Base-by-base conservation (phyloP, 2,888 invertebrate genomes). In the Andricus curvator region DNA sequence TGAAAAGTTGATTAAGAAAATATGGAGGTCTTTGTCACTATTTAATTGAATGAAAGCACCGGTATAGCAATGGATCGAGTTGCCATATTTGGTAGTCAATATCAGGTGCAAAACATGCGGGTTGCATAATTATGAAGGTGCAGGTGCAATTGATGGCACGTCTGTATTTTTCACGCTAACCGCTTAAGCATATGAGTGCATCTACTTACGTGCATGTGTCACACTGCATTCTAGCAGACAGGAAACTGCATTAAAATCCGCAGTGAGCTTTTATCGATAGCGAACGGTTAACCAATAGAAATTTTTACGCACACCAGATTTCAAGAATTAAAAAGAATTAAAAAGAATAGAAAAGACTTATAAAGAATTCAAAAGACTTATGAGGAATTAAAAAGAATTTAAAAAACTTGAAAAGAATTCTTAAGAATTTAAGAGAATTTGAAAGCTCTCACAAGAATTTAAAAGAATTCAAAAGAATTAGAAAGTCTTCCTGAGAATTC, bases 131-230 rank as follows among this genome's bases (percentile, higher is more conserved):
- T 56, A 74, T 74, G 56, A 74, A 74, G 74, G 33, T 56, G 74
- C 74, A 74, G 74, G 74, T 74, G 74, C 74, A 74, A 74, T 74
- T 37, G 74, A 74, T 74, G 74, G 74, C 74, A 74, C 74, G 74
- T 74, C 74, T 74, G 37, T 56, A 74, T 74, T 74, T 74, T 74
- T 74, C 56, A 37, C 29, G 56, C 51, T 56, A 33, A 74, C 74
- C 29, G 74, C 74, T 74, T 74, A 74, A 74, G 70, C 70, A 74
- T 74, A 56, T 74, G 70, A 56, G 70, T 74, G 74, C 74, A 74
- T 74, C 74, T 62, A 74, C 20, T 74, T 74, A 41, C 44, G 41
- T 68, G 74, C 48, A 68, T 44, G 68, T 74, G 74, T 74, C 74
- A 74, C 56, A 13, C 8, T 74, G 33, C 74, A 74, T 56, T 56